Percentiles rank a stretch among this genome's conserved stretches.
These are phyloP conservation scores for Ianthella basta DNA, from an alignment of 37 sponge, comb jelly and placozoan genomes.

Conservation along the genomic window DNA sequence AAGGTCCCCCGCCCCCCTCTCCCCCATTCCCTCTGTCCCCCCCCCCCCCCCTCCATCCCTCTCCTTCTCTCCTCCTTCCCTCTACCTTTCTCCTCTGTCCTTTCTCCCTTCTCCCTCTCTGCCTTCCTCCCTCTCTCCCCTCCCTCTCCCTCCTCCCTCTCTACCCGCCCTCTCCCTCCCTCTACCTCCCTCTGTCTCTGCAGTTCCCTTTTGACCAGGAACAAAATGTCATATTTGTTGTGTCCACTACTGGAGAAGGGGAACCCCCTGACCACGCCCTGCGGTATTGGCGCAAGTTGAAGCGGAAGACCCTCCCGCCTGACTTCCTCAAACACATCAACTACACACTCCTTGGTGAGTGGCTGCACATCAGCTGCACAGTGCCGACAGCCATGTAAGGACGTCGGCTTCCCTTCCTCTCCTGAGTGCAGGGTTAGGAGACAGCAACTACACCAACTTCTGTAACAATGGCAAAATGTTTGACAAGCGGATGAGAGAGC, in stretches of 20 bases:
- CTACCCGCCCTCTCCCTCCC: too few species aligned
- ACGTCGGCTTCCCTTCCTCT: not conserved
- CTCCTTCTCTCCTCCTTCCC: too few species aligned
- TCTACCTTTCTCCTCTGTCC: too few species aligned
- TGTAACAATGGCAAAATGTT: conserved; percentile 92
- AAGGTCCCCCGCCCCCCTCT: too few species aligned
- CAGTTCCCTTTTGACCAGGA: conserved; percentile 76
- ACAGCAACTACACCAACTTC: conserved; percentile 96
- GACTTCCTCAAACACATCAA: conserved; percentile 55
- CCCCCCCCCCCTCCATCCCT: too few species aligned
- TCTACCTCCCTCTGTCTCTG: not conserved
- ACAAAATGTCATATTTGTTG: conserved; percentile 84
- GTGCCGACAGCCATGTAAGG: too few species aligned
- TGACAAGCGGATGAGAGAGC: conserved; percentile 67
- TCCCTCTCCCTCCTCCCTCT: too few species aligned
- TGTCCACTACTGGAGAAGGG: conserved; percentile 97
- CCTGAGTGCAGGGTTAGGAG: conserved; percentile 82
- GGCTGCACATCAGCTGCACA: not conserved
- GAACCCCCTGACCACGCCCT: conserved; percentile 94
- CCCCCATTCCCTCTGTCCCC: too few species aligned
- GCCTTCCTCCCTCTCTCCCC: too few species aligned
- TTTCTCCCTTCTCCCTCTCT: too few species aligned
- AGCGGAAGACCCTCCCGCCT: conserved; percentile 62
- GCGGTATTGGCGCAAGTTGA: conserved; percentile 75
- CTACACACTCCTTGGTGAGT: conserved; percentile 83